phyloP scores from a whole-genome alignment of 2,113 vertebrate genomes.

The Otis tarda region DNA sequence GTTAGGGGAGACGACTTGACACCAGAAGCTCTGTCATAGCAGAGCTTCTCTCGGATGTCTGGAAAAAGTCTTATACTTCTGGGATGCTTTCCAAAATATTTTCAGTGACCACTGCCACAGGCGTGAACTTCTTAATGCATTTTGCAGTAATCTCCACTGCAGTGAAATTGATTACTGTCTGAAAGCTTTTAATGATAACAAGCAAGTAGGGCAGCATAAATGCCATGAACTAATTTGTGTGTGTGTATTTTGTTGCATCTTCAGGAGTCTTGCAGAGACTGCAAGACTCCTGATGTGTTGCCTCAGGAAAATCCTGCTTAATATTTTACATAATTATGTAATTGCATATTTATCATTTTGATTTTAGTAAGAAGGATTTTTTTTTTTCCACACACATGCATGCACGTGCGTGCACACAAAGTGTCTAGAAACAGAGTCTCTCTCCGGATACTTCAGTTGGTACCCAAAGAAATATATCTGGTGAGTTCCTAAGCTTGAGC shows the following conservation, averaged over 20 bases:
- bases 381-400: neutral
- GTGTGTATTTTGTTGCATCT: slow-evolving; percentile 40
- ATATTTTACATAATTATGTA: slow-evolving; percentile 8
- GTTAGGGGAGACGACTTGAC: slow-evolving; percentile 8
- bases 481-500: neutral
- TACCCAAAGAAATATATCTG: neutral
- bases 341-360: neutral
- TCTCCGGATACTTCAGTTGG: neutral
- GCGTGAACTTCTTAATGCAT: slow-evolving; percentile 78
- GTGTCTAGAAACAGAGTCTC: neutral
- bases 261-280: slow-evolving; percentile 20
- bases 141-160: slow-evolving; percentile 73
- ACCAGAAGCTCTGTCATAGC: slow-evolving; percentile 65
- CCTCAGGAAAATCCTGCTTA: slow-evolving; percentile 43
- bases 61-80: slow-evolving; percentile 79
- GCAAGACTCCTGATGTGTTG: slow-evolving; percentile 17
- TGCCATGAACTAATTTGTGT: neutral
- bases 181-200: slow-evolving; percentile 71
- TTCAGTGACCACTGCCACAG: slow-evolving; percentile 70
- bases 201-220: slow-evolving; percentile 20
- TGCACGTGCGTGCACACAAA: neutral
- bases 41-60: slow-evolving; percentile 70
- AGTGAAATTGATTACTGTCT: slow-evolving; percentile 73
- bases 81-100: slow-evolving; percentile 76
- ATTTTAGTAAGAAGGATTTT: neutral